Base-by-base conservation (phyloP, 1,140 invertebrate genomes). In the Antheraea mylitta region DNA sequence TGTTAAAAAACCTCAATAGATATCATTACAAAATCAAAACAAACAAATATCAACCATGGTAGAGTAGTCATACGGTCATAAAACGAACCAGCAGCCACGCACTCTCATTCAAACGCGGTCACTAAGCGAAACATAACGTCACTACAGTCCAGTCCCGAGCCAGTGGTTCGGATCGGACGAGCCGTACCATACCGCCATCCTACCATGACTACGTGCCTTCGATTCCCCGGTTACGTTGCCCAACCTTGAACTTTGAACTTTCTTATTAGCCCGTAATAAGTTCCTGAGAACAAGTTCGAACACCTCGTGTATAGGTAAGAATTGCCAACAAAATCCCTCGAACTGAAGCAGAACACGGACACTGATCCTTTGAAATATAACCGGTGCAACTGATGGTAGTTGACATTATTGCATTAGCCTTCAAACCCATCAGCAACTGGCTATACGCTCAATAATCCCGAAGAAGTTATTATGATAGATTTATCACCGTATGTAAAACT, bases 81-180 rank as follows among this genome's bases (percentile, higher is more conserved):
- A 60, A 61, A 61, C 60, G 60, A 22, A 61, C 11, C 60, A 7
- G 9, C 16, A 6, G 30, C 13, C 60, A 61, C 60, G 30, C 30
- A 13, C 60, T 36, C 60, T 22, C 60, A 61, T 61, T 61, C 60
- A 61, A 61, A 19, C 18, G 16, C 53, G 13, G 38, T 19, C 64
- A 65, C 45, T 22, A 9, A 65, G 64, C 64, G 64, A 45, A 42
- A 45, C 18, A 19, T 7, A 65, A 38, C 18, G 64, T 45, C 38
- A 38, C 16, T 10, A 42, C 37, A 7, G 64, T 22, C 11, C 37
- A 64, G 62, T 45, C 30, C 62, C 30, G 36, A 22, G 37, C 37
- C 37, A 64, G 36, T 48, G 63, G 63, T 48, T 48, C 38, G 63
- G 5, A 48, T 42, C 22, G 59, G 18, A 38, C 38, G 63, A 9